These are phyloP conservation scores for Gephyroberyx darwinii DNA, from an alignment of 2,797 vertebrate genomes.

Conservation along the genomic window DNA sequence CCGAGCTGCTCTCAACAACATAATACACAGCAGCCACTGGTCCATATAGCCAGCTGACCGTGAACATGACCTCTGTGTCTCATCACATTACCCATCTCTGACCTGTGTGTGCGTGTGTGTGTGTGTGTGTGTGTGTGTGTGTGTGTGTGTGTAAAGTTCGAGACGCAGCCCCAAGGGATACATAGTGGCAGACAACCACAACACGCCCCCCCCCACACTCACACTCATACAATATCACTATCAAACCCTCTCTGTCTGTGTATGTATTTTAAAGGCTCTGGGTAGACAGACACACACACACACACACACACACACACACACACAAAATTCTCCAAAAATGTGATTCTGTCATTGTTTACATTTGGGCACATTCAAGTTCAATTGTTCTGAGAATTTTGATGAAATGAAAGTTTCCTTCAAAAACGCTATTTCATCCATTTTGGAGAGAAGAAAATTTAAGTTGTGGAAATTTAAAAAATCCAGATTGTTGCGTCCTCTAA, in stretches of 20 bases:
- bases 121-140: slow-evolving; percentile 18
- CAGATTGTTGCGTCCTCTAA: no score
- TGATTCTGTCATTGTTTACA: no score
- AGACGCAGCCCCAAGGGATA: slow-evolving; percentile 46
- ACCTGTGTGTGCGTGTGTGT: slow-evolving; percentile 28
- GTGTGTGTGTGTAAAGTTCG: slow-evolving; percentile 28
- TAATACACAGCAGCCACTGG: slow-evolving; percentile 9
- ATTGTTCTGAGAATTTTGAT: no score
- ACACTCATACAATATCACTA: background rate
- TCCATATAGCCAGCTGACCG: slow-evolving; percentile 46
- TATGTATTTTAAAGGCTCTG: no score
- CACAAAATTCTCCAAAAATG: background rate
- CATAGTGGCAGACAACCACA: slow-evolving; percentile 34
- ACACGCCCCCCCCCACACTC: slow-evolving; percentile 13
- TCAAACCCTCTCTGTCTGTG: no score
- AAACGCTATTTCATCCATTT: no score
- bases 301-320: background rate
- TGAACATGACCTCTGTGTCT: slow-evolving; percentile 52
- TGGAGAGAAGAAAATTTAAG: no score
- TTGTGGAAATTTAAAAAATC: no score
- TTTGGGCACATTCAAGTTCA: no score
- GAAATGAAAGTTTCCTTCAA: no score
- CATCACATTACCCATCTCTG: slow-evolving; percentile 45
- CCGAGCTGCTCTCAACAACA: slow-evolving; percentile 14
- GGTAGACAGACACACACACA: background rate